These are phyloP conservation scores for Falco cherrug DNA, from an alignment of 2,797 vertebrate species.

Conservation along the genomic window DNA sequence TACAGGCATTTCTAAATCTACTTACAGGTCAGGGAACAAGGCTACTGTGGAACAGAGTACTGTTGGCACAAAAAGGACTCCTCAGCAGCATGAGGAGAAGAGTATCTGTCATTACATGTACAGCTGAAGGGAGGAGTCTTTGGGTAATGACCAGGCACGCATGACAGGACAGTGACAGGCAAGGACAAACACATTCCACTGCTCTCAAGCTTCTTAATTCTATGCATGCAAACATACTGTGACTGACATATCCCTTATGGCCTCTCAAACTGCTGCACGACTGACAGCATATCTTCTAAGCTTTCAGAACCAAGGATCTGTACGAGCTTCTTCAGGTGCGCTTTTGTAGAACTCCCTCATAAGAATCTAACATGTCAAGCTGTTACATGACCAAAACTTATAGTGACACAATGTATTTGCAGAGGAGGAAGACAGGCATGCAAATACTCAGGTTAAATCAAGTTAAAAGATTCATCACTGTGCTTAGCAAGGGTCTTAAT, in stretches of 20 bases:
- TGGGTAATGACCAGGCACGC: neutral
- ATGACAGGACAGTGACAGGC: neutral
- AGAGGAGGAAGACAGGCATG: neutral
- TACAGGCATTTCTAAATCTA: neutral
- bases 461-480: neutral
- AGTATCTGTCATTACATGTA: accelerated
- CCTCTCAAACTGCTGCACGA: neutral
- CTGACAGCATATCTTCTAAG: neutral
- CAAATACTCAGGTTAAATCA: neutral
- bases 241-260: neutral
- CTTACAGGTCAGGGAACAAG: neutral
- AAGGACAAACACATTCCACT: neutral
- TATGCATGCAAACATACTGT: neutral
- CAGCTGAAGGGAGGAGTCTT: neutral
- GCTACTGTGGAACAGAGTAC: neutral
- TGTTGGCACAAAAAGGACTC: neutral
- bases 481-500: neutral
- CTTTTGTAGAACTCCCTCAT: neutral
- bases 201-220: neutral
- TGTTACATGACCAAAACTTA: neutral
- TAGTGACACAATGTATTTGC: neutral
- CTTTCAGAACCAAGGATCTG: neutral
- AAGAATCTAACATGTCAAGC: neutral
- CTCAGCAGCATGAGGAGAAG: neutral
- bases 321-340: neutral